A percentile compares a stretch with the other conserved stretches of the same genome.
Evolutionary conservation across 2,113 vertebrate species (phyloP).

Genomic region (Ciconia stormi): DNA sequence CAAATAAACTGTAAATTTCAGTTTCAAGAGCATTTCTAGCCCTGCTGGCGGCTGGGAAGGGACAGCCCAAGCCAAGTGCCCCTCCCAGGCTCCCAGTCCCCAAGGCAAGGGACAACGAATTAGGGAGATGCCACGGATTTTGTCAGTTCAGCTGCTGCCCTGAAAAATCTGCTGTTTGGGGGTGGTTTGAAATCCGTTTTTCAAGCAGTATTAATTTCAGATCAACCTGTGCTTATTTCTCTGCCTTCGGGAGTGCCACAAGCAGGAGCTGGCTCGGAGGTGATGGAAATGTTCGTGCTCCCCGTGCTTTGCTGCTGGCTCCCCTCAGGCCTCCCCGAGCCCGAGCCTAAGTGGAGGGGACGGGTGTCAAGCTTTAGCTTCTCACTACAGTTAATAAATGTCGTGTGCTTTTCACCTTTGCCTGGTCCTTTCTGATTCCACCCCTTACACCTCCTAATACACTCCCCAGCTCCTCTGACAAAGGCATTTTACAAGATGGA

Average conservation of each 20-base stretch:
- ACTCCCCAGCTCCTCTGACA: neutral
- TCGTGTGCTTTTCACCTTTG: neutral
- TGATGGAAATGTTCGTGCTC: neutral
- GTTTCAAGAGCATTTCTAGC: neutral
- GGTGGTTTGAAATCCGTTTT: neutral
- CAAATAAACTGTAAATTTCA: neutral
- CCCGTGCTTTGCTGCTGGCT: neutral
- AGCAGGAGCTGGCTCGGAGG: neutral
- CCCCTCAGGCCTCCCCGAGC: accelerated
- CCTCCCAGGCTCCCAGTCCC: neutral
- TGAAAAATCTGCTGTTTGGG: neutral
- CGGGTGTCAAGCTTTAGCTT: neutral
- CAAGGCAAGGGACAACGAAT: neutral
- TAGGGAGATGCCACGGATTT: neutral
- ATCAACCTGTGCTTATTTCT: neutral
- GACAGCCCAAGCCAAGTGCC: neutral
- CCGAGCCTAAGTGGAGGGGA: neutral
- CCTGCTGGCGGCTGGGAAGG: neutral
- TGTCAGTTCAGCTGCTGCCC: neutral
- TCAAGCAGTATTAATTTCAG: neutral
- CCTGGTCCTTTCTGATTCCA: neutral
- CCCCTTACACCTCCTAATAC: neutral
- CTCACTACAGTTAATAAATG: neutral
- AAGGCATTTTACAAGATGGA: neutral
- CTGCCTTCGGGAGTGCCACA: neutral